Evolutionary conservation across 2,888 invertebrate species (phyloP), one percentile per base, ranked within the genome.

Genomic region (Scaptomyza cyrtandrae): DNA sequence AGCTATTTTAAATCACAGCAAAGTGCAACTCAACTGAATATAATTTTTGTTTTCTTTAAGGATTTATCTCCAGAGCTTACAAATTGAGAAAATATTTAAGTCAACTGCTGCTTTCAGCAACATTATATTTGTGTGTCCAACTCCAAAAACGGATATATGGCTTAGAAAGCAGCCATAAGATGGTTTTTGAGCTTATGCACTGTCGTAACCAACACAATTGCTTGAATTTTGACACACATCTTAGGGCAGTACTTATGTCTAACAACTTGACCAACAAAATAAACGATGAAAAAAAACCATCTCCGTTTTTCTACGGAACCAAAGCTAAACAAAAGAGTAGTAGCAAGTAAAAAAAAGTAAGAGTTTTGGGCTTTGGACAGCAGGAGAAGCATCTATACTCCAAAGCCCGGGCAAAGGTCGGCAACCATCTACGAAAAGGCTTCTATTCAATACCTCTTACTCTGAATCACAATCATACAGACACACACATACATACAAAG

Each of bases 201-300:
- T 71, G 59, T 43, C 54, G 48, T 43, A 72, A 63, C 57, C 71
- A 75, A 76, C 57, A 75, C 67, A 69, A 87, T 84, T 78, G 79
- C 52, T 71, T 75, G 75, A 89, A 82, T 78, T 89, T 89, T 89
- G 86, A 87, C 87, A 87, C 67, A 66, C 66, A 70, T 70, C 44
- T 60, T 60, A 56, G 19, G 33, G 33, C 6, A 65, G 65, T 89
- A 86, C 89, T 88, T 82, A 90, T 88, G 89, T 80, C 79, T 79
- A 86, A 81, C 79, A 87, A 87, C 87, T 81, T 70, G 52, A 64
- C 31, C 14, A 43, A 37, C 9, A 9, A 45, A 39, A 39, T 1
- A 39, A 39, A 45, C 29, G 13, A 31, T 33, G 10, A 41, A 41
- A 24, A 41, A 29, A 72, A 71, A 71, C 70, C 58, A 43, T 57